A percentile compares a stretch with the other conserved stretches of the same genome.
Conservation (phyloP, 2,113 vertebrate genomes). For the Podiceps cristatus region DNA sequence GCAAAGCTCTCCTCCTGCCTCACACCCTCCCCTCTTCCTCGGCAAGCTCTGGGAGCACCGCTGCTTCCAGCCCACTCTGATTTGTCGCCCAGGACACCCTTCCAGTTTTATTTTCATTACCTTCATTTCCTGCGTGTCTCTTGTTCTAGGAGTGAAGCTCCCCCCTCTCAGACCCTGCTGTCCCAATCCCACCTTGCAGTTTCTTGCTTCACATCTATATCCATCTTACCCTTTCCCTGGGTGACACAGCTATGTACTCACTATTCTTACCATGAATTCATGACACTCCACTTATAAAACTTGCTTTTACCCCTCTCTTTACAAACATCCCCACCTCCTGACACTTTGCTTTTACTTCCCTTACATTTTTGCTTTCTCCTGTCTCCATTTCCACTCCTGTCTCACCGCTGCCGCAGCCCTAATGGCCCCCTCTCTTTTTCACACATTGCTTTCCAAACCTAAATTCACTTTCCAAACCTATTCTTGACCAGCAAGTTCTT, state of each 20-base stretch:
- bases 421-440: background rate
- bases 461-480: background rate
- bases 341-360: background rate
- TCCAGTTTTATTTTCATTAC: background rate
- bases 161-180: background rate
- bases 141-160: background rate
- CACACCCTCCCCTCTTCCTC: background rate
- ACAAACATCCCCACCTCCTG: background rate
- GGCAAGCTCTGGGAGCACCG: background rate
- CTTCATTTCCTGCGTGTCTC: background rate
- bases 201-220: background rate
- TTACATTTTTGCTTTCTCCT: background rate
- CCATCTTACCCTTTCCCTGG: background rate
- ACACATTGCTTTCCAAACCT: background rate
- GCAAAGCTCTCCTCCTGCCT: background rate
- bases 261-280: background rate
- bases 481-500: background rate
- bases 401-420: background rate
- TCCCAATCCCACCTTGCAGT: background rate
- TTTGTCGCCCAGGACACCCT: background rate
- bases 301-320: background rate
- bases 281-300: background rate
- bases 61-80: fast-evolving
- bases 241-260: background rate
- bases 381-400: background rate